Evolutionary conservation across 2,888 invertebrate genomes (phyloP).

Genomic region (Eulithis testata): DNA sequence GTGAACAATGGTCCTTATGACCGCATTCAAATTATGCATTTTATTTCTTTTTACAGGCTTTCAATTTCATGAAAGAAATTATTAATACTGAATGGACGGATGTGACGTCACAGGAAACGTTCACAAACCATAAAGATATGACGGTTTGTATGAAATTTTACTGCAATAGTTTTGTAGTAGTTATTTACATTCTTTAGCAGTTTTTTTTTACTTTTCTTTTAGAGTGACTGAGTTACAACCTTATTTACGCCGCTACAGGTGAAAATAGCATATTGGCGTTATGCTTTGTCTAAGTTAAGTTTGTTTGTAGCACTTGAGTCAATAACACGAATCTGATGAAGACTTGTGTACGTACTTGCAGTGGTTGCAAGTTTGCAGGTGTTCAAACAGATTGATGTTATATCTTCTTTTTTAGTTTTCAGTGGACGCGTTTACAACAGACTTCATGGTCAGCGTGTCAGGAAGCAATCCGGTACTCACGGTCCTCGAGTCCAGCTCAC

Average conservation of each 20-base stretch:
- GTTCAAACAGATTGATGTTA: background rate
- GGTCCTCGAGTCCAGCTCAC: constrained; percentile 45
- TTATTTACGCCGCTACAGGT: too few species aligned
- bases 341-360: too few species aligned
- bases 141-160: constrained; percentile 52
- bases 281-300: too few species aligned
- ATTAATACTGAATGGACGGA: constrained; percentile 61
- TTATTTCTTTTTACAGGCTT: constrained; percentile 57
- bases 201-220: too few species aligned
- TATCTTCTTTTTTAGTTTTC: constrained; percentile 52
- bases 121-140: constrained; percentile 50
- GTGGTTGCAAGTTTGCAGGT: too few species aligned
- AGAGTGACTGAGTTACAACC: too few species aligned
- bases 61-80: constrained; percentile 61
- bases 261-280: too few species aligned
- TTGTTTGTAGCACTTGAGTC: too few species aligned
- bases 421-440: constrained; percentile 61
- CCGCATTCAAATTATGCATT: background rate
- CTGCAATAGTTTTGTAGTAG: too few species aligned
- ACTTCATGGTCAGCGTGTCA: constrained; percentile 56
- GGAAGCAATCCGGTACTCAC: constrained; percentile 52
- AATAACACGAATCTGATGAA: too few species aligned
- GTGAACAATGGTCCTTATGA: too few species aligned
- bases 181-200: too few species aligned
- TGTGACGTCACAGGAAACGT: constrained; percentile 47